These are phyloP conservation scores for Phylloscopus whistleri DNA, from an alignment of 2,113 vertebrate species.

Conservation along the genomic window DNA sequence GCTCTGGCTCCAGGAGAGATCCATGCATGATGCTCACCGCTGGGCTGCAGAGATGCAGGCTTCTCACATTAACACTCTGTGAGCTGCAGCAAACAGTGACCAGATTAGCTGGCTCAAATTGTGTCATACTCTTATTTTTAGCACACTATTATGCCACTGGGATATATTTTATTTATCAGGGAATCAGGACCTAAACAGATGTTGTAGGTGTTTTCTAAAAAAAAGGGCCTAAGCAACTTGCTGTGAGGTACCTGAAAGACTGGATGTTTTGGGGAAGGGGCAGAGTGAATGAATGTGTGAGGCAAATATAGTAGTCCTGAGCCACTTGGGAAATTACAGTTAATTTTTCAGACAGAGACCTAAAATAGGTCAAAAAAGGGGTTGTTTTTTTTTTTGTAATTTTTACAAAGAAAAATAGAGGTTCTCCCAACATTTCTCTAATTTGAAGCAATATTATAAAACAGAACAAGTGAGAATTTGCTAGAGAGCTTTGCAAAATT, in stretches of 20 bases:
- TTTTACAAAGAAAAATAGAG: not conserved
- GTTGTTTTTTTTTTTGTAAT: not conserved
- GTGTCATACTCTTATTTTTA: not conserved
- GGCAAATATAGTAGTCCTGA: not conserved
- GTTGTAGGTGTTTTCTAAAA: not conserved
- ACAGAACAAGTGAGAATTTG: not conserved
- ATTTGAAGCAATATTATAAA: not conserved
- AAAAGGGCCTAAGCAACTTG: not conserved
- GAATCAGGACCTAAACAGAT: not conserved
- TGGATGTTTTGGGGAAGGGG: not conserved
- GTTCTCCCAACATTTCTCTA: not conserved
- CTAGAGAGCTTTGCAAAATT: not conserved
- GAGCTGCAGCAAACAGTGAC: not conserved
- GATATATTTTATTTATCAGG: not conserved
- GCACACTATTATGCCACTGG: not conserved
- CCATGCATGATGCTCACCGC: accelerated
- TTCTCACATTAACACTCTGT: not conserved
- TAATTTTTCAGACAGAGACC: not conserved
- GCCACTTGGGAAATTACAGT: not conserved
- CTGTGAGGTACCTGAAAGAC: not conserved
- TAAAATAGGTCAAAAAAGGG: not conserved
- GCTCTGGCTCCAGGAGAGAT: not conserved
- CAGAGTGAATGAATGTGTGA: not conserved
- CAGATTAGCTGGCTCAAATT: not conserved
- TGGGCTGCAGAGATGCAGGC: not conserved